phyloP scores from a whole-genome alignment of 2,797 vertebrate genomes.

The Oryzias sinensis region DNA sequence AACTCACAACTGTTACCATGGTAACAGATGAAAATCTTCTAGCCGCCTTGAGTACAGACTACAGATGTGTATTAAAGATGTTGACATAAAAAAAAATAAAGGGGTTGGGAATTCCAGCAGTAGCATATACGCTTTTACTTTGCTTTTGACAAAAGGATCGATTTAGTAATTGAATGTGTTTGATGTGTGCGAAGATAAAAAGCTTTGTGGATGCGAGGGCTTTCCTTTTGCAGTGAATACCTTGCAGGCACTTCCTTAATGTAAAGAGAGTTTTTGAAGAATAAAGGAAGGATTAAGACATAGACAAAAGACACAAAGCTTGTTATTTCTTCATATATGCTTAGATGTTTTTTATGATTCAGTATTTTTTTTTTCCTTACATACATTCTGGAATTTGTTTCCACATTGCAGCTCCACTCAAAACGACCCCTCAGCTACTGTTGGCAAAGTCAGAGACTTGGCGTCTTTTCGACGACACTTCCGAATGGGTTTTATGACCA shows the following conservation, averaged over 20 bases:
- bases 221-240: slow-evolving; percentile 39
- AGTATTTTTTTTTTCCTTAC: slow-evolving; percentile 6
- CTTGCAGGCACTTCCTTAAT: slow-evolving; percentile 47
- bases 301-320: slow-evolving; percentile 34
- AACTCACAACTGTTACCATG: slow-evolving; percentile 73
- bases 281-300: slow-evolving; percentile 31
- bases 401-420: slow-evolving; percentile 67
- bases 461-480: slow-evolving; percentile 91
- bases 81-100: slow-evolving; percentile 41
- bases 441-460: slow-evolving; percentile 85
- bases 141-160: slow-evolving; percentile 55
- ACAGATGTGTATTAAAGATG: slow-evolving; percentile 54
- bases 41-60: slow-evolving; percentile 33
- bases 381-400: slow-evolving; percentile 3
- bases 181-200: slow-evolving; percentile 48
- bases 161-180: slow-evolving; percentile 65
- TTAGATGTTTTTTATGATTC: slow-evolving; percentile 22
- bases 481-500: slow-evolving; percentile 95
- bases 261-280: slow-evolving; percentile 46
- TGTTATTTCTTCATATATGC: slow-evolving; percentile 27
- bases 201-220: slow-evolving; percentile 31
- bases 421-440: slow-evolving; percentile 80
- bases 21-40: slow-evolving; percentile 67
- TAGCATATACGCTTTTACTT: slow-evolving; percentile 26
- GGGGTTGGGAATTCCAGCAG: slow-evolving; percentile 38